Evolutionary conservation across 2,888 invertebrate species (phyloP), one percentile per base, ranked within the genome.

Genomic region (Eristalis pertinax): DNA sequence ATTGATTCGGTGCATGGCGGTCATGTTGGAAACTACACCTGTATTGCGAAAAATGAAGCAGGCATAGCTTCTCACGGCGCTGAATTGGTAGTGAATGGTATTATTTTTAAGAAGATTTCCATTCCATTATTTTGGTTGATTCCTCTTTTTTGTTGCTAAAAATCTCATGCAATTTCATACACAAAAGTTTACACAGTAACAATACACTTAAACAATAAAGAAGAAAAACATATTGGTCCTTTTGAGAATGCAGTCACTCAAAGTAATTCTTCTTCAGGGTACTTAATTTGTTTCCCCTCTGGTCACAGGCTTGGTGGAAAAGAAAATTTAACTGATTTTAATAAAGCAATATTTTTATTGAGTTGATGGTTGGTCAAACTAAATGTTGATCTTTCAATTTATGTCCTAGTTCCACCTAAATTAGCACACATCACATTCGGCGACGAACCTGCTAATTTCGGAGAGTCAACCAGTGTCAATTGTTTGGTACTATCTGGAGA

Each of bases 381-480:
- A 32, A 32, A 32, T 7, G 4, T 32, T 32, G 32, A 7, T 32
- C 7, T 32, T 50, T 50, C 15, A 19, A 62, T 68, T 80, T 93
- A 93, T 26, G 15, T 26, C 8, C 60, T 13, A 96, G 97, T 95
- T 94, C 94, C 95, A 92, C 96, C 96, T 89, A 95, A 95, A 94
- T 95, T 96, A 92, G 94, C 95, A 92, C 95, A 96, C 90, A 96
- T 96, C 93, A 93, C 95, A 89, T 96, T 96, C 92, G 96, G 96
- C 90, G 95, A 96, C 91, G 94, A 95, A 90, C 94, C 95, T 89
- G 83, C 89, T 1, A 94, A 94, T 90, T 93, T 94, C 60, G 95
- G 94, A 89, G 94, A 95, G 90, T 93, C 94, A 83, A 95, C 95
- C 26, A 95, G 95, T 19, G 94, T 95, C 67, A 94, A 95, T 89